Conservation (phyloP, 2,888 invertebrate species). For the Andrena bucephala region DNA sequence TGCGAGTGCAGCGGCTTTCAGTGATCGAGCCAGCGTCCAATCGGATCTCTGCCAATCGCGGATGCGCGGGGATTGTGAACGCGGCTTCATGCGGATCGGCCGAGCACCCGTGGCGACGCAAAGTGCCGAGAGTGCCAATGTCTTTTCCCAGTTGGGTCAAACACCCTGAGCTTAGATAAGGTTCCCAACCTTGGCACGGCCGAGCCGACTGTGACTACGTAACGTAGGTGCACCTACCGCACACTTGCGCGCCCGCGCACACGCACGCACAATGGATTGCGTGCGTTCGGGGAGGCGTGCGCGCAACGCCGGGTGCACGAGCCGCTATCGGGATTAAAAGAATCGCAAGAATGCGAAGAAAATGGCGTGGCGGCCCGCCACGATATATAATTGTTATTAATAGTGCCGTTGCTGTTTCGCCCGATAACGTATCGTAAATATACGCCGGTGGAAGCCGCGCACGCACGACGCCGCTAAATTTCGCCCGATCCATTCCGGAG, state of each 20-base stretch:
- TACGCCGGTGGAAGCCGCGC: background rate
- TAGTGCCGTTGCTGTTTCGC: conserved; percentile 32
- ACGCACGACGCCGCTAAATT: background rate
- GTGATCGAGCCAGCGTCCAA: background rate
- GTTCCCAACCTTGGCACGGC: conserved; percentile 79
- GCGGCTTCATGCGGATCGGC: conserved; percentile 49
- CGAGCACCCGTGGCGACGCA: conserved; percentile 46
- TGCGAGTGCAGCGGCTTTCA: too few species aligned
- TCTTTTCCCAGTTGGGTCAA: conserved; percentile 80
- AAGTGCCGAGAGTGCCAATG: conserved; percentile 72
- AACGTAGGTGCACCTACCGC: conserved; percentile 59
- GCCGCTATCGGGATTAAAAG: conserved; percentile 30
- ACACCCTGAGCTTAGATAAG: conserved; percentile 80
- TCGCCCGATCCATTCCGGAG: background rate
- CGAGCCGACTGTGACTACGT: conserved; percentile 65
- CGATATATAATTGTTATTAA: conserved; percentile 38
- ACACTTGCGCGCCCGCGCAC: conserved; percentile 26
- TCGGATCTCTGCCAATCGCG: background rate
- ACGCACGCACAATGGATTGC: conserved; percentile 8
- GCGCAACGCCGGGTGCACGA: conserved; percentile 5
- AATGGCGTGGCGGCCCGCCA: conserved; percentile 18
- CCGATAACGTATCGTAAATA: conserved; percentile 47
- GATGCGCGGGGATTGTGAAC: conserved; percentile 30
- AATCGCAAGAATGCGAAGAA: conserved; percentile 47
- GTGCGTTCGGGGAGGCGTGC: conserved; percentile 16